phyloP scores from a whole-genome alignment of 2,113 vertebrate species.

The Circaetus cinerascens region DNA sequence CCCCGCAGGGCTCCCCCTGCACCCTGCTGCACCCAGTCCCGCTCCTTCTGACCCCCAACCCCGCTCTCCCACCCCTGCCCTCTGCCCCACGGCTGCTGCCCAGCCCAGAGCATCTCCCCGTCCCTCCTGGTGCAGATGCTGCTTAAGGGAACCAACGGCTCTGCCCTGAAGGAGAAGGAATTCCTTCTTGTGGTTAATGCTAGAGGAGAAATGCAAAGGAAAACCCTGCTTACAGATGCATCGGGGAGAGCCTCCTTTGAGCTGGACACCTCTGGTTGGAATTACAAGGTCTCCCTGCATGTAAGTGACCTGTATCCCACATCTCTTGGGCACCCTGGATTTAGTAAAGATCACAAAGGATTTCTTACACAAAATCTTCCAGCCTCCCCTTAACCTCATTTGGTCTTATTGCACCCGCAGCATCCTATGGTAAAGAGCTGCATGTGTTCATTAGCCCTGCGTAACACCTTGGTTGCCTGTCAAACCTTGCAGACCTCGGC shows the following conservation, averaged over 20 bases:
- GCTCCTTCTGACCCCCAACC: background rate
- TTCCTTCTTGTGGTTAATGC: background rate
- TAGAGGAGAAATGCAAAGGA: rapidly evolving
- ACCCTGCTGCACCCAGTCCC: background rate
- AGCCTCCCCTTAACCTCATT: background rate
- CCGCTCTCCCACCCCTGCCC: background rate
- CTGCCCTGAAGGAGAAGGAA: background rate
- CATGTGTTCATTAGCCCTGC: background rate
- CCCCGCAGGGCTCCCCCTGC: background rate
- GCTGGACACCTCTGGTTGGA: background rate
- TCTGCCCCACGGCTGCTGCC: background rate
- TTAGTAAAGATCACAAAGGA: background rate
- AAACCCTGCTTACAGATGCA: background rate
- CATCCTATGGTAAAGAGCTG: background rate
- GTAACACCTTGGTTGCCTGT: background rate
- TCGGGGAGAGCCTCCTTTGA: background rate
- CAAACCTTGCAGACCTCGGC: background rate
- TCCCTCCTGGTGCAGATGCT: background rate
- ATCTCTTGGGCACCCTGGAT: background rate
- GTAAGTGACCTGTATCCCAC: background rate
- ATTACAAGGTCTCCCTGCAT: rapidly evolving
- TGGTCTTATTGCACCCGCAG: background rate
- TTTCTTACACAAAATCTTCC: background rate
- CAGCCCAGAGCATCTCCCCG: background rate
- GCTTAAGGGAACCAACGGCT: background rate